Conservation (phyloP, 2,113 vertebrate genomes). For the Xerus inauris region DNA sequence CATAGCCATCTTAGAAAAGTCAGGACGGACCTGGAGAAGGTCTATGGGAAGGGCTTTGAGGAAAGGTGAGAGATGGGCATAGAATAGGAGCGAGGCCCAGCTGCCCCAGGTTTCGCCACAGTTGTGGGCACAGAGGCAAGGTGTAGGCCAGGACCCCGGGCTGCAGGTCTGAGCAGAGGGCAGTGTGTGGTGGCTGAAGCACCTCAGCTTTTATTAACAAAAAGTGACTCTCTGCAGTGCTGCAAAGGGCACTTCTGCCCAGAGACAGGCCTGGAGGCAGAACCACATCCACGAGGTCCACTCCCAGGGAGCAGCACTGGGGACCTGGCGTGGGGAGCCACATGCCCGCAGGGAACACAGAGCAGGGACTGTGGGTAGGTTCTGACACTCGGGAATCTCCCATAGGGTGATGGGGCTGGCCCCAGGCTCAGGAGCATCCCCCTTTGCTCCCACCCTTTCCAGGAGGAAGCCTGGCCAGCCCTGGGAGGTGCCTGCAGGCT, state of each 20-base stretch:
- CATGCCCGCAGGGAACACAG: background rate
- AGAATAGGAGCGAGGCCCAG: background rate
- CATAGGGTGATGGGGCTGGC: background rate
- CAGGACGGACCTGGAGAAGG: background rate
- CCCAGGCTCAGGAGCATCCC: background rate
- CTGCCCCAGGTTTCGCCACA: background rate
- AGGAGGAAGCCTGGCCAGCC: background rate
- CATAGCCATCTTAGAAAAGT: too few species aligned
- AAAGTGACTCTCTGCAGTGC: background rate
- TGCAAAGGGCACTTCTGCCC: background rate
- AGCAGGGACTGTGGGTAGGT: background rate
- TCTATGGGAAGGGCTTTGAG: too few species aligned
- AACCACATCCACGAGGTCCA: accelerated
- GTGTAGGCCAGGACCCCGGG: background rate
- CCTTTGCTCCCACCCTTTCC: background rate
- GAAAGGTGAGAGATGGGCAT: background rate
- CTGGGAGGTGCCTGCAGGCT: background rate
- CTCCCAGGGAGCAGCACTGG: background rate
- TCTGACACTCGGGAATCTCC: background rate
- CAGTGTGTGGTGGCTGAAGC: accelerated
- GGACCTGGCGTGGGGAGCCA: accelerated
- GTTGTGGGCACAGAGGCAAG: too few species aligned
- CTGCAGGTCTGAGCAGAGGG: background rate
- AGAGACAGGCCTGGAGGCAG: background rate
- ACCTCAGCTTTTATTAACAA: background rate